These are phyloP conservation scores for Mallateleia sp. DNA, from an alignment of 2,888 invertebrate genomes.

Conservation along the genomic window DNA sequence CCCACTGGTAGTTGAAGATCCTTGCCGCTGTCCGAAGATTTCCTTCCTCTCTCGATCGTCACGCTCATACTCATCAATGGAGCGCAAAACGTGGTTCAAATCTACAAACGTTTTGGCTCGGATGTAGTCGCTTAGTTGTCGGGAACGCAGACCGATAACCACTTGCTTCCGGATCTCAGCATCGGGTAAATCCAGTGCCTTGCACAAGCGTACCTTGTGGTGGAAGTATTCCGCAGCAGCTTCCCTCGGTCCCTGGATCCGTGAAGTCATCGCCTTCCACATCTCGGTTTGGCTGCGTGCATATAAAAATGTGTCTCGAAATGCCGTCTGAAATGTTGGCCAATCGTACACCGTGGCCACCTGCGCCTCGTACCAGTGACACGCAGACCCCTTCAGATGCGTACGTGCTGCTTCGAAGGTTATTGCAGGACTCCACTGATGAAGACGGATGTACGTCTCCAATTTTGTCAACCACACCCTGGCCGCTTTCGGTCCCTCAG, in stretches of 20 bases:
- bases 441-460: constrained; percentile 4
- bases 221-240: constrained; percentile 23
- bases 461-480: background rate
- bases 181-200: background rate
- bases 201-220: background rate
- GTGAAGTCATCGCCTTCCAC: background rate
- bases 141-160: constrained; percentile 3
- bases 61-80: too few relatives aligned
- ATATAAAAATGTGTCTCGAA: constrained; percentile 13
- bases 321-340: constrained; percentile 1
- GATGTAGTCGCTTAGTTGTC: constrained; percentile 24
- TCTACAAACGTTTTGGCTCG: constrained; percentile 19
- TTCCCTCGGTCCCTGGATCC: background rate
- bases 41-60: constrained; percentile 10
- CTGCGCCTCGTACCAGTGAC: constrained; percentile 33
- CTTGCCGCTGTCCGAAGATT: background rate
- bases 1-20: background rate
- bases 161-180: constrained; percentile 9
- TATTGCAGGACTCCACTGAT: constrained; percentile 17
- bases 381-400: constrained; percentile 6
- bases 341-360: constrained; percentile 6
- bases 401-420: constrained; percentile 29
- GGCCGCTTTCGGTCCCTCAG: constrained; percentile 3
- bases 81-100: constrained; percentile 1
- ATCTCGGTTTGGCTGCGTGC: background rate